These are phyloP conservation scores for Drosophila flavopinicola DNA, from an alignment of 2,888 invertebrate genomes.

Conservation along the genomic window DNA sequence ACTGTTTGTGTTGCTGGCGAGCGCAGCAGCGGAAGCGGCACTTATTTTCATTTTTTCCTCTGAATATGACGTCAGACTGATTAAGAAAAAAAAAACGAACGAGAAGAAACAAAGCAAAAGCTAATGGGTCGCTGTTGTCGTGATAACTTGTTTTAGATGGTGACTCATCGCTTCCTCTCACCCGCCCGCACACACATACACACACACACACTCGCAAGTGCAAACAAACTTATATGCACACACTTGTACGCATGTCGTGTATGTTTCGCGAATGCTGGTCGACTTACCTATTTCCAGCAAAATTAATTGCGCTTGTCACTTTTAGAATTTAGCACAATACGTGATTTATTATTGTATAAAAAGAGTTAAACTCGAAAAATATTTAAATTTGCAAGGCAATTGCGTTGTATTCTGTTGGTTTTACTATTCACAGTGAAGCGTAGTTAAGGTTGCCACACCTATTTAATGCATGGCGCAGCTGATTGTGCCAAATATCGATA, in stretches of 20 bases:
- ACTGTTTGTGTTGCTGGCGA: constrained; percentile 43
- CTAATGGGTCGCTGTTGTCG: constrained; percentile 34
- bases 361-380: neutral
- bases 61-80: constrained; percentile 68
- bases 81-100: constrained; percentile 33
- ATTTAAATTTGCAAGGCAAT: constrained; percentile 13
- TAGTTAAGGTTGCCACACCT: constrained; percentile 27
- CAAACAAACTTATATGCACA: neutral
- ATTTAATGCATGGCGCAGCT: constrained; percentile 28
- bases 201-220: constrained; percentile 1
- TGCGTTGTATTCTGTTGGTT: constrained; percentile 41
- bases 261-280: neutral
- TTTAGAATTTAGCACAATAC: neutral
- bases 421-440: constrained; percentile 32
- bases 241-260: neutral
- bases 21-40: constrained; percentile 45
- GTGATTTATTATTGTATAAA: neutral
- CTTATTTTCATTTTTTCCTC: constrained; percentile 73
- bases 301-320: neutral
- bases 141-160: constrained; percentile 62
- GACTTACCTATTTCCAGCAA: constrained; percentile 32
- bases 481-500: constrained; percentile 24
- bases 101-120: constrained; percentile 23
- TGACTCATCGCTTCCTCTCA: constrained; percentile 47
- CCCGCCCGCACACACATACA: constrained; percentile 2